phyloP scores from a whole-genome alignment of 2,888 invertebrate species.

The Scotopteryx bipunctaria region DNA sequence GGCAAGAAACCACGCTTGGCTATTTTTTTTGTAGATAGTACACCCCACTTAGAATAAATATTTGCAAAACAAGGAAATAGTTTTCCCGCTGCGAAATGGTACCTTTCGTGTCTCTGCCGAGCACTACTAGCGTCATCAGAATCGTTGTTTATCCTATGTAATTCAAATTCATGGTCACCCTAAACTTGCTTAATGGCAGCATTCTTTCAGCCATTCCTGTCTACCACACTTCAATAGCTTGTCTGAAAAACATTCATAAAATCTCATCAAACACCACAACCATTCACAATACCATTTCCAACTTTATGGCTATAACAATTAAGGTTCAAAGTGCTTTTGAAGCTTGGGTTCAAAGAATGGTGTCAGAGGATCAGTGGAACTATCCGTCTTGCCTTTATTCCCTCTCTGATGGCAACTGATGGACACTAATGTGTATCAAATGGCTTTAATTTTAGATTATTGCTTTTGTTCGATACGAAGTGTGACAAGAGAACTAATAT shows the following conservation, averaged over 20 bases:
- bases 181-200: conserved; percentile 30
- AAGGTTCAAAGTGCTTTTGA: conserved; percentile 11
- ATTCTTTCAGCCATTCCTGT: conserved; percentile 37
- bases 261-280: conserved; percentile 26
- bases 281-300: conserved; percentile 5
- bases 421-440: conserved; percentile 49
- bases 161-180: conserved; percentile 21
- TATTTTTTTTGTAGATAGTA: too few relatives aligned
- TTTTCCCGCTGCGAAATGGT: too few relatives aligned
- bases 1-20: too few relatives aligned
- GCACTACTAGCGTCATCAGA: too few relatives aligned
- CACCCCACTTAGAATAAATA: too few relatives aligned
- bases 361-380: conserved; percentile 27
- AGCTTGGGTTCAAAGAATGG: conserved; percentile 18
- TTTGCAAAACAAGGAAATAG: too few relatives aligned
- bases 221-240: conserved; percentile 36
- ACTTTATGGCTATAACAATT: conserved; percentile 3
- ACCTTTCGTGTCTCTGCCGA: too few relatives aligned
- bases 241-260: conserved; percentile 38
- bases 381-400: conserved; percentile 51
- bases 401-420: conserved; percentile 53
- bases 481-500: conserved; percentile 7
- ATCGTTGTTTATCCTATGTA: too few relatives aligned
- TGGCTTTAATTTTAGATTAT: conserved; percentile 48
- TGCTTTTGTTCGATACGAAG: conserved; percentile 29